Percentiles rank a stretch among this genome's conserved stretches.
These are phyloP conservation scores for Synergus gifuensis DNA, from an alignment of 2,888 invertebrate species.

Conservation along the genomic window DNA sequence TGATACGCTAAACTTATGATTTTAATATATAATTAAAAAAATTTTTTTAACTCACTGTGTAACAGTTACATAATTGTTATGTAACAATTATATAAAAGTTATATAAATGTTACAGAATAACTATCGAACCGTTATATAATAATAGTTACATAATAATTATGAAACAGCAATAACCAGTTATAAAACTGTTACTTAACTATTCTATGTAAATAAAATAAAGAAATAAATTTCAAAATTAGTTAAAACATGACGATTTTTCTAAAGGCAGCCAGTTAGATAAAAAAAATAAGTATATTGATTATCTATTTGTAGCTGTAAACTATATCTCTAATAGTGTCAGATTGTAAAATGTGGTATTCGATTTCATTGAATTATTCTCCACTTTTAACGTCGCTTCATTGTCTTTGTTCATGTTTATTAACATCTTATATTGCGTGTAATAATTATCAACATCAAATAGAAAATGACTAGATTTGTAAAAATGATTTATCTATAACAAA, in stretches of 20 bases:
- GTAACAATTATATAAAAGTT: no score
- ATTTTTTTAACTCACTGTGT: no score
- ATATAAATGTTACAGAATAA: no score
- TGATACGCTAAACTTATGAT: no score
- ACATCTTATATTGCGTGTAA: constrained; percentile 3
- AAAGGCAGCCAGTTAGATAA: constrained; percentile 64
- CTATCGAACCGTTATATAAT: no score
- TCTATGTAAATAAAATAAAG: not conserved
- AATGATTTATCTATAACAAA: not conserved
- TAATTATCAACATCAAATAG: not conserved
- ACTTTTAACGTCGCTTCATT: constrained; percentile 14
- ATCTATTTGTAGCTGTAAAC: constrained; percentile 83
- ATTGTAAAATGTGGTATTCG: constrained; percentile 80
- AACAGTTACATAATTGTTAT: no score
- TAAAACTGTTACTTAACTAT: no score
- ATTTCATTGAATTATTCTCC: constrained; percentile 68
- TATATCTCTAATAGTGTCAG: constrained; percentile 90
- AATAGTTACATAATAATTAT: no score
- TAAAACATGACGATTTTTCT: constrained; percentile 8
- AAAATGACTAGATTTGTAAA: not conserved
- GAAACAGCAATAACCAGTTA: no score
- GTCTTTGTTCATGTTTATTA: constrained; percentile 13
- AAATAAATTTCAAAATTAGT: not conserved
- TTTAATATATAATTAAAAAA: no score
- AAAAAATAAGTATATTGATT: constrained; percentile 66